phyloP scores from a whole-genome alignment of 2,797 vertebrate genomes.

The Onychomys torridus region DNA sequence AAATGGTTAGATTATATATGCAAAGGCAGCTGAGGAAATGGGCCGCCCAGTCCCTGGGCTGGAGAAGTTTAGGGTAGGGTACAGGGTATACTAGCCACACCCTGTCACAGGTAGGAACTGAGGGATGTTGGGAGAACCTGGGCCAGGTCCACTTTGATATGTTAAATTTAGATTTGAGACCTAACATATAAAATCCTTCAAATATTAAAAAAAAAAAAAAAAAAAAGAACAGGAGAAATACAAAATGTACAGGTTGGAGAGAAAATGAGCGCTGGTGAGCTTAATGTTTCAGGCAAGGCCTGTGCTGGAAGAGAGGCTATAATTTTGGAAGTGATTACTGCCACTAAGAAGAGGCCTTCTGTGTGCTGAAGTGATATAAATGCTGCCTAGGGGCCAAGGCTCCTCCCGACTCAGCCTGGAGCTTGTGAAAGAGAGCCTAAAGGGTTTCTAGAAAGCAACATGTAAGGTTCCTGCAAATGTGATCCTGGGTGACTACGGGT shows the following conservation, averaged over 20 bases:
- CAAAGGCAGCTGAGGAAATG: not conserved
- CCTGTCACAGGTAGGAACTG: not conserved
- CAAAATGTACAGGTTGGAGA: not conserved
- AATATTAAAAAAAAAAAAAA: not conserved
- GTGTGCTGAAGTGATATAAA: not conserved
- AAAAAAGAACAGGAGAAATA: not conserved
- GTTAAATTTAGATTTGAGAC: not conserved
- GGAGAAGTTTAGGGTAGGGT: not conserved
- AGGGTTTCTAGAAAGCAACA: not conserved
- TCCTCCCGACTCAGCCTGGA: not conserved
- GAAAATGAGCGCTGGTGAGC: not conserved
- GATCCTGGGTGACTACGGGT: not conserved
- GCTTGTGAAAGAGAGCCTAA: not conserved
- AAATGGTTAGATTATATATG: not conserved
- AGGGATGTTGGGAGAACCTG: not conserved
- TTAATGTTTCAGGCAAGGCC: not conserved
- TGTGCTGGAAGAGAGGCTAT: not conserved
- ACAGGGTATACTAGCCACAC: not conserved
- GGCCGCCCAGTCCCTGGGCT: not conserved
- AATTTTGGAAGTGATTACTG: not conserved
- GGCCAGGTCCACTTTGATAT: not conserved
- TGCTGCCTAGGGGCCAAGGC: not conserved
- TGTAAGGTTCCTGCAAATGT: not conserved
- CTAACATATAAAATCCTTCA: not conserved
- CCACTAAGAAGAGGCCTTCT: not conserved